Conservation (phyloP, 2,888 invertebrate species). For the Oxyteleia sp. region DNA sequence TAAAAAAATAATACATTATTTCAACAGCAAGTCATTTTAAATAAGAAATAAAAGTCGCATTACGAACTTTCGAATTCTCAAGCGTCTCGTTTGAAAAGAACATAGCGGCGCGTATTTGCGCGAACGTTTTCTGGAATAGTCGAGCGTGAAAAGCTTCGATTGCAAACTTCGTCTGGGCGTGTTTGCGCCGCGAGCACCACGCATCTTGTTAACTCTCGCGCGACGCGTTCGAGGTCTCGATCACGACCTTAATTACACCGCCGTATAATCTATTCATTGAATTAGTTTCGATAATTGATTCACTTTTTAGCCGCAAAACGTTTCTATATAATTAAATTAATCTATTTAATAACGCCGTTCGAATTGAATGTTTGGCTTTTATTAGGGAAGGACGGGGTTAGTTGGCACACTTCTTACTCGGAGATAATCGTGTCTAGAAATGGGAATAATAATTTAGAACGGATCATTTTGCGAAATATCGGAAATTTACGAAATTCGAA, state of each 20-base stretch:
- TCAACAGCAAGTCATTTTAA: constrained; percentile 33
- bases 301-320: neutral
- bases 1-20: constrained; percentile 45
- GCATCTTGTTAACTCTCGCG: constrained; percentile 23
- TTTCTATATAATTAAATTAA: neutral
- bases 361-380: neutral
- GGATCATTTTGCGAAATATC: too few species aligned
- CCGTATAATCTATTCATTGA: constrained; percentile 11
- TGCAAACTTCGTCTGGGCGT: constrained; percentile 15
- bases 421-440: too few species aligned
- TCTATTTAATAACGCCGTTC: neutral
- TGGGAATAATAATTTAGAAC: too few species aligned
- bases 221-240: neutral
- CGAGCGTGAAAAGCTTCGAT: constrained; percentile 23
- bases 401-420: too few species aligned
- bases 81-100: constrained; percentile 13
- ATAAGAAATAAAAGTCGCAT: constrained; percentile 39
- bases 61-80: constrained; percentile 42
- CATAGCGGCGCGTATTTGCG: neutral
- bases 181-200: neutral
- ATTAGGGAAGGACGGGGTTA: too few species aligned
- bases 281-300: constrained; percentile 22
- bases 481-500: too few species aligned
- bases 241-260: constrained; percentile 15
- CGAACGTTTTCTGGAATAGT: neutral